Base-by-base conservation (phyloP, 2,888 invertebrate genomes). In the Teleogryllus oceanicus region DNA sequence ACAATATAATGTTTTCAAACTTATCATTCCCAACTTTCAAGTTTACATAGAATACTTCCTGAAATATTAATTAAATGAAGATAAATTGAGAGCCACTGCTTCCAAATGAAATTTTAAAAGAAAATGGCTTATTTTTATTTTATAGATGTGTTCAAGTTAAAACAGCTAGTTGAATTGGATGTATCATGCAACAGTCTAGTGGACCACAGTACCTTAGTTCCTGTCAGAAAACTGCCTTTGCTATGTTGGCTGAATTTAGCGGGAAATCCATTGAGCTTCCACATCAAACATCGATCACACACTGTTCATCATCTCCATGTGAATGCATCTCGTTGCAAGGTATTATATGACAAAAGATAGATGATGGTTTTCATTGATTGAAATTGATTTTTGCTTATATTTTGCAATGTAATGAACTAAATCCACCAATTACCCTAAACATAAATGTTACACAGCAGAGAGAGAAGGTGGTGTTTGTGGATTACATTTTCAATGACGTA, bases 231-330 rank as follows among this genome's bases (percentile, higher is more conserved):
- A 18, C n/a, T 62, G 8, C n/a, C 62, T 62, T 62, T n/a, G 16
- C 62, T 62, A 1, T 18, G 62, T 18, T 18, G 16, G 62, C 62
- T 62, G 62, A 62, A 62, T 62, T 62, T 62, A 62, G n/a, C n/a
- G 4, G 62, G 62, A 62, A 62, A 62, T 62, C 62, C 62, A 18
- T n/a, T 62, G 13, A 62, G 62, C n/a, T 62, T 62, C 62, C 62
- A 62, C n/a, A 62, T 18, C 4, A 13, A 62, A n/a, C 62, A 62
- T n/a, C 13, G 62, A 62, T 62, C n/a, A 13, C 13, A 62, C 62
- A 62, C 62, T 62, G 62, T 62, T 62, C n/a, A 62, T 62, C 62
- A 62, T 62, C 62, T 62, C n/a, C 62, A 62, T 62, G n/a, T 13
- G n/a, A 62, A 62, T 62, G n/a, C 62, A 1, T 13, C n/a, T n/a